A percentile compares a stretch with the other conserved stretches of the same genome.
These are phyloP conservation scores for Drosophila dives DNA, from an alignment of 2,888 invertebrate species.

Conservation along the genomic window DNA sequence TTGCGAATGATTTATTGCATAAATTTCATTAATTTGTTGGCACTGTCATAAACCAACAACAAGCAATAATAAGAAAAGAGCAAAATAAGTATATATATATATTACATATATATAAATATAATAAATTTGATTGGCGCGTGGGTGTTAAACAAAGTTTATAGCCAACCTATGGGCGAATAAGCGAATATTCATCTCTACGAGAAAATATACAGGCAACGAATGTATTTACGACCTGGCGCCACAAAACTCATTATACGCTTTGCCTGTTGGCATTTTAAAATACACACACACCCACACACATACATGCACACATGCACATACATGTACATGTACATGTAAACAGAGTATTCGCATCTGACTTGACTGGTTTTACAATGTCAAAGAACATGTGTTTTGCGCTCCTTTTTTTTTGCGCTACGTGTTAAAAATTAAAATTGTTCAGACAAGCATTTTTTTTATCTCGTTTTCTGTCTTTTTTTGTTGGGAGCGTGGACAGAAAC, in stretches of 20 bases:
- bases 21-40: slow-evolving; percentile 74
- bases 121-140: slow-evolving; percentile 72
- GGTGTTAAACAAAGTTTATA: slow-evolving; percentile 75
- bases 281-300: slow-evolving; percentile 24
- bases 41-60: slow-evolving; percentile 68
- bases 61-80: slow-evolving; percentile 14
- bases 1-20: slow-evolving; percentile 67
- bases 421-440: slow-evolving; percentile 73
- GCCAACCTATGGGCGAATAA: slow-evolving; percentile 62
- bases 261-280: slow-evolving; percentile 69
- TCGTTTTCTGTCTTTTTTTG: not conserved
- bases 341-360: slow-evolving; percentile 14
- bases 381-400: slow-evolving; percentile 59
- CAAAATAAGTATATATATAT: slow-evolving; percentile 10
- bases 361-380: slow-evolving; percentile 59
- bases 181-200: slow-evolving; percentile 8
- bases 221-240: slow-evolving; percentile 62
- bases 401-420: slow-evolving; percentile 46
- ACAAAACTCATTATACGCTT: slow-evolving; percentile 69
- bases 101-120: slow-evolving; percentile 44
- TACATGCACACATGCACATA: slow-evolving; percentile 8
- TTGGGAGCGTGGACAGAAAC: not conserved
- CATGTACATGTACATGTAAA: slow-evolving; percentile 21
- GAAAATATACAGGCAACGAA: slow-evolving; percentile 24
- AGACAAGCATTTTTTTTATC: not conserved